Evolutionary conservation across 2,797 vertebrate genomes (phyloP).

Genomic region (Silurus lanzhouensis): DNA sequence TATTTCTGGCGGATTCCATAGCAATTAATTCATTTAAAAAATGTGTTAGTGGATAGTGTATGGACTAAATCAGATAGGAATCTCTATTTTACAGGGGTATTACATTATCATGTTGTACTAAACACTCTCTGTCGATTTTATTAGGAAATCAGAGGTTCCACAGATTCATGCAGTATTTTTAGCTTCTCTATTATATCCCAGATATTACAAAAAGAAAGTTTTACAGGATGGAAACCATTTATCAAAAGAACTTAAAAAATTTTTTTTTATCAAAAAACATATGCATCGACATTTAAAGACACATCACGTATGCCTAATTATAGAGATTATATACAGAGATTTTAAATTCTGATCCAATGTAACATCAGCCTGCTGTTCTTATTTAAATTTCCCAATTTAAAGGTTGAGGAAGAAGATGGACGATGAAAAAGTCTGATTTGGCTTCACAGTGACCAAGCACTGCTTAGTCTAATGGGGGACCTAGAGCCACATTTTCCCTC

Average conservation of each 20-base stretch:
- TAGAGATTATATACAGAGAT: not conserved
- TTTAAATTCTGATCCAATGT: too few relatives aligned
- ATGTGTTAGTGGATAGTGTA: too few relatives aligned
- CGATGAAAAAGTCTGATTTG: conserved; percentile 9
- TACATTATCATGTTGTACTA: too few relatives aligned
- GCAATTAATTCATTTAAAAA: too few relatives aligned
- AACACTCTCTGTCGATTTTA: too few relatives aligned
- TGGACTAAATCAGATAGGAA: too few relatives aligned
- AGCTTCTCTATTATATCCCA: not conserved
- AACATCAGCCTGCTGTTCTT: not conserved
- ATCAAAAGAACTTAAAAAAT: not conserved
- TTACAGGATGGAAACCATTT: not conserved
- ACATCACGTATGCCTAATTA: not conserved
- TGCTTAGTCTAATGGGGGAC: conserved; percentile 23
- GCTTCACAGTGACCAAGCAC: not conserved
- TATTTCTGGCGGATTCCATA: too few relatives aligned
- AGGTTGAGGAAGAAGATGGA: not conserved
- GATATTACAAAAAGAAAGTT: not conserved
- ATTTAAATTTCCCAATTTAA: not conserved
- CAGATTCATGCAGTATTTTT: too few relatives aligned
- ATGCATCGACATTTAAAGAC: not conserved
- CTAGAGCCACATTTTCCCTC: conserved; percentile 47
- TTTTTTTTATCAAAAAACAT: not conserved
- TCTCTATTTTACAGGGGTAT: too few relatives aligned
- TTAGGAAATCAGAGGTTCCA: too few relatives aligned